Percentiles rank a stretch among this genome's conserved stretches.
Conservation (phyloP, 2,888 invertebrate species). For the Ophioninae sp. region DNA sequence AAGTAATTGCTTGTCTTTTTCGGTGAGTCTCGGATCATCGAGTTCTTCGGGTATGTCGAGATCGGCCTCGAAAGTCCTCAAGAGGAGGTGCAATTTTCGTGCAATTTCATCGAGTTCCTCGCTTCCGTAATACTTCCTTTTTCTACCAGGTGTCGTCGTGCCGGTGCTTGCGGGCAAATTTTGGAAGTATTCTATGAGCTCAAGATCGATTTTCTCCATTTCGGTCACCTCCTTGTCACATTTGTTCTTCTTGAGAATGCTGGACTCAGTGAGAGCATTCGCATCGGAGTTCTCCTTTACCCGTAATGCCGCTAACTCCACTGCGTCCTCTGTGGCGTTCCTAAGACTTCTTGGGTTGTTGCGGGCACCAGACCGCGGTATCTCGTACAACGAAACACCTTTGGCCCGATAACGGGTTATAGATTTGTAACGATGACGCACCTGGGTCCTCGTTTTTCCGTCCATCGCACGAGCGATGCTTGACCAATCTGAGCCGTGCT, state of each 20-base stretch:
- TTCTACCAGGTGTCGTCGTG: slow-evolving; percentile 76
- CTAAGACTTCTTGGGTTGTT: not conserved
- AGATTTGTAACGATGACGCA: slow-evolving; percentile 84
- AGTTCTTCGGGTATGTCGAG: slow-evolving; percentile 67
- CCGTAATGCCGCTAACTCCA: not conserved
- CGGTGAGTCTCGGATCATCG: slow-evolving; percentile 61
- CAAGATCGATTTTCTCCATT: slow-evolving; percentile 66
- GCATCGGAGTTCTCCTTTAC: slow-evolving; percentile 69
- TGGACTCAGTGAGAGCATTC: slow-evolving; percentile 77
- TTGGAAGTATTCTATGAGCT: slow-evolving; percentile 71
- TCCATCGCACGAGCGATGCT: slow-evolving; percentile 82
- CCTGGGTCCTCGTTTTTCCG: slow-evolving; percentile 83
- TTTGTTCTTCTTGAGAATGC: not conserved
- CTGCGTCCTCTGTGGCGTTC: not conserved
- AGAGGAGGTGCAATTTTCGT: slow-evolving; percentile 79
- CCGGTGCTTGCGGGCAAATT: slow-evolving; percentile 26
- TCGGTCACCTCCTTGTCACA: not conserved
- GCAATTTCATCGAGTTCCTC: slow-evolving; percentile 79
- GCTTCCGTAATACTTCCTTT: slow-evolving; percentile 75
- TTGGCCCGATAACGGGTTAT: slow-evolving; percentile 74
- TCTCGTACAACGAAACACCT: slow-evolving; percentile 59
- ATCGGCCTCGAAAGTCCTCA: slow-evolving; percentile 72
- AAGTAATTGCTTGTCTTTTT: slow-evolving; percentile 71
- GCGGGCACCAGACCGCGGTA: slow-evolving; percentile 54
- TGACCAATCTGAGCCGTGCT: slow-evolving; percentile 82